Evolutionary conservation across 1,140 invertebrate genomes (phyloP), one percentile per base, ranked within the genome.

Genomic region (Drosophila tropicalis): DNA sequence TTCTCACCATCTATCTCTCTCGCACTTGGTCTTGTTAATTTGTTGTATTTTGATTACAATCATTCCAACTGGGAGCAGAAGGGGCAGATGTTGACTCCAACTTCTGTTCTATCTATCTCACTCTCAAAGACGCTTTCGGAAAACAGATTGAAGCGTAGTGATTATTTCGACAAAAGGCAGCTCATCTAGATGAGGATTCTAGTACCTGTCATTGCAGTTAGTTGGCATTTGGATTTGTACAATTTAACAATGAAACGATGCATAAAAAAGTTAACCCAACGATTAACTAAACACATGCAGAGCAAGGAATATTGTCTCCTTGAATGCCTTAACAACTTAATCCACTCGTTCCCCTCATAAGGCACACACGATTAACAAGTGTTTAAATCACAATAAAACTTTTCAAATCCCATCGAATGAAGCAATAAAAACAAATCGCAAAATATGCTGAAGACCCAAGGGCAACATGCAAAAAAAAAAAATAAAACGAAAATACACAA

Each of bases 1-100:
- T 57, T 69, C 44, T 55, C 40, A 54, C 19, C 22, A 39, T 62
- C 41, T 40, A 51, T 66, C 61, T 62, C 63, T 72, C 74, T 79
- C 71, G 72, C 84, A 77, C 5, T 47, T 47, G 15, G 17, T 47
- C 17, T 51, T 51, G 44, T 90, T 90, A 90, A 90, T 90, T 90
- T 90, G 85, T 90, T 90, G 85, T 73, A 90, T 90, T 89, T 90
- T 90, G 85, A 90, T 90, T 90, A 90, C 85, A 85, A 90, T 90
- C 85, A 75, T 10, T 62, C 61, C 64, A 58, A 22, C 64, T 60
- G 63, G 12, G 12, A 6, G 44, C 2, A 13, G 12, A 19, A 19
- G 7, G 17, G 44, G 71, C 82, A 82, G 82, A 82, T 87, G 79
- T 86, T 51, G 32, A 10, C 44, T 51, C 17, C 55, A 17, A 10